Evolutionary conservation across 2,888 invertebrate genomes (phyloP), one percentile per base, ranked within the genome.

Genomic region (Acleris sparsana): DNA sequence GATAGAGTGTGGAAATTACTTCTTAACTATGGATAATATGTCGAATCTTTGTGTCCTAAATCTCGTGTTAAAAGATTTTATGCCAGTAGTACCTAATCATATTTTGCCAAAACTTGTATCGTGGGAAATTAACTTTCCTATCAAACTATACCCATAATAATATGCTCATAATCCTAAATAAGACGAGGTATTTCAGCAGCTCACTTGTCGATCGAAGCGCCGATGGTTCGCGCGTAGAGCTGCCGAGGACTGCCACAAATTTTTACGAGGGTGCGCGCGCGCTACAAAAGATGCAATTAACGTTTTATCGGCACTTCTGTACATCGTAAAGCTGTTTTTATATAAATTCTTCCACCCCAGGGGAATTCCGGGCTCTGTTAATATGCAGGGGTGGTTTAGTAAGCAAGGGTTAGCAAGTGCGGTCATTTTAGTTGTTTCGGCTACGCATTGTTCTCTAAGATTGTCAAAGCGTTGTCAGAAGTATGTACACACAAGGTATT

Each of bases 241-340:
- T 6, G 39, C 25, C 56, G 6, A 55, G 58, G 60, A 29, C 44
- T 56, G 65, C 65, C 60, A 65, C 65, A 65, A 65, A 56, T 61
- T 56, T 65, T 65, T 65, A 65, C 55, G 65, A 60, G 51, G 60
- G 65, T 55, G 44, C 43, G 59, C 59, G 43, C 22, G 51, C 51
- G 65, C 59, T 49, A 64, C 64, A 65, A 65, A 65, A 56, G 60
- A 61, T 61, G 65, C 65, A 65, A 65, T 65, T 65, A 65, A 65
- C 65, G 55, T 49, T 65, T 65, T 65, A 65, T 64, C 59, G 59
- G 49, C 49, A 60, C 64, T 65, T 60, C 55, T 49, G 53, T 51
- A 59, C 46, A 39, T 39, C 44, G 51, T 55, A 55, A 52, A 61
- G 51, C 60, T 49, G 60, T 63, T 56, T 62, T 61, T 65, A 65